These are phyloP conservation scores for Polyergus mexicanus DNA, from an alignment of 1,140 invertebrate genomes.

Conservation along the genomic window DNA sequence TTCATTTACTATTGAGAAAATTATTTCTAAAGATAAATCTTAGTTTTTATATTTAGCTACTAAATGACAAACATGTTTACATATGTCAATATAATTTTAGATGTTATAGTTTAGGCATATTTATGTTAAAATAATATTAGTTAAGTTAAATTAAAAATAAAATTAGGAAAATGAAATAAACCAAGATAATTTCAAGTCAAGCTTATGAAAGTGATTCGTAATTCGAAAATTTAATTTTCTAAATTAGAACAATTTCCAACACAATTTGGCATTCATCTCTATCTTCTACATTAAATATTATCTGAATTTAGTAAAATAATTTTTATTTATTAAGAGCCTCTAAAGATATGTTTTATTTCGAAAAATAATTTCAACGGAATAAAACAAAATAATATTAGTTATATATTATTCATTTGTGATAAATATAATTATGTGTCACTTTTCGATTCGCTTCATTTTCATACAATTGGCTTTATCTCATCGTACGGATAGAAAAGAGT, in stretches of 20 bases:
- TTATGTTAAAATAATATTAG: no score
- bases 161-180: neutral
- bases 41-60: neutral
- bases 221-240: neutral
- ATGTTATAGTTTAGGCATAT: neutral
- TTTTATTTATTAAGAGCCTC: neutral
- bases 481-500: conserved; percentile 10
- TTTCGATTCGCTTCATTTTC: neutral
- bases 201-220: neutral
- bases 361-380: neutral
- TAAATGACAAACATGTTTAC: neutral
- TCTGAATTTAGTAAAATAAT: conserved; percentile 12
- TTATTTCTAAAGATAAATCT: neutral
- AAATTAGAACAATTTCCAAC: neutral
- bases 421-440: neutral
- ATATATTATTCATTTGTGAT: neutral
- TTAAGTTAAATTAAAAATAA: neutral
- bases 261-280: neutral
- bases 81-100: no score
- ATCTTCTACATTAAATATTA: neutral
- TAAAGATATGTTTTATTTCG: neutral
- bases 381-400: neutral
- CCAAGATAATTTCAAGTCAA: conserved; percentile 2
- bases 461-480: neutral
- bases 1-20: neutral